Evolutionary conservation across 1,140 invertebrate genomes (phyloP).

Genomic region (Apolygus lucorum): DNA sequence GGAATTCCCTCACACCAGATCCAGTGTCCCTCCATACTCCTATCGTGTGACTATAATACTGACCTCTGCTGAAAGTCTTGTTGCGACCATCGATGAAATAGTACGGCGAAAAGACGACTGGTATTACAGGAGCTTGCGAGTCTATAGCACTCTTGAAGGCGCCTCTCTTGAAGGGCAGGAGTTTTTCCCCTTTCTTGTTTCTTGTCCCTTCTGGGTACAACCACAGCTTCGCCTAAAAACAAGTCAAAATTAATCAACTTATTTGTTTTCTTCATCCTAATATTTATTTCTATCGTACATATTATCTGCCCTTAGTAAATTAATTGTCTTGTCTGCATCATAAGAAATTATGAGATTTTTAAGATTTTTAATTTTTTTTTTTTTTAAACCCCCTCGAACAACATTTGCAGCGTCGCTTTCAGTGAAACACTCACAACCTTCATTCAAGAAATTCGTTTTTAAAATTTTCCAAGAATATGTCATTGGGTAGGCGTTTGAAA

Average conservation of each 20-base stretch:
- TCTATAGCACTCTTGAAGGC: constrained; percentile 65
- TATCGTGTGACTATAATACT: no score
- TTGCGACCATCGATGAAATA: constrained; percentile 48
- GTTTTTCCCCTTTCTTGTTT: constrained; percentile 39
- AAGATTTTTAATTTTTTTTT: no score
- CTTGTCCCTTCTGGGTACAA: constrained; percentile 54
- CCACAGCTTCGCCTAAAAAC: constrained; percentile 50
- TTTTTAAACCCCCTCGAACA: no score
- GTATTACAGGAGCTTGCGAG: constrained; percentile 59
- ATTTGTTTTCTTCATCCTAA: background rate
- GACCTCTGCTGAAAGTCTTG: constrained; percentile 45
- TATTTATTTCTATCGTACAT: background rate
- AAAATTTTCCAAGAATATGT: no score
- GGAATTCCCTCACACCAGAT: no score
- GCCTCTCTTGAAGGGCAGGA: constrained; percentile 58
- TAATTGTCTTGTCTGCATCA: background rate
- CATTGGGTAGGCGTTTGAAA: no score
- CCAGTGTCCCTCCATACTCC: no score
- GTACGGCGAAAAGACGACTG: constrained; percentile 62
- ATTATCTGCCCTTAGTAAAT: background rate
- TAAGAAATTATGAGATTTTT: background rate
- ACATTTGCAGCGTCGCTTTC: no score
- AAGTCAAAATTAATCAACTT: constrained; percentile 3
- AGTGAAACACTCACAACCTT: no score
- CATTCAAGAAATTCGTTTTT: no score